Base-by-base conservation (phyloP, 2,888 invertebrate species). In the Agonum fuliginosum region DNA sequence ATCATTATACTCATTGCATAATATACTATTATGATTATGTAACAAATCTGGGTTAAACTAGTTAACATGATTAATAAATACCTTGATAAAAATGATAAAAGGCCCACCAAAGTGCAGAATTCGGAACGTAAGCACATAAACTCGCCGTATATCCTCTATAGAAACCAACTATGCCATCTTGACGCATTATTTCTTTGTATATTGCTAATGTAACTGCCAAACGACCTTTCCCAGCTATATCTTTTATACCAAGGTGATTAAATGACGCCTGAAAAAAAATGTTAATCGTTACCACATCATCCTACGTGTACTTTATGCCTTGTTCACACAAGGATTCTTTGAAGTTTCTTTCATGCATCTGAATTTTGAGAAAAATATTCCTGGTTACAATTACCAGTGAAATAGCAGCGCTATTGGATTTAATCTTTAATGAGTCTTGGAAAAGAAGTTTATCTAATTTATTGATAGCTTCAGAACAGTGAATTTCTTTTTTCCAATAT, bases 61-160 rank as follows among this genome's bases (percentile, higher is more conserved):
- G 62, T 37, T 34, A 12, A 65, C 17, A 65, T 17, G 14, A 30
- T 14, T n/a, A 46, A 43, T n/a, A 75, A 73, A 80, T 86, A 97
- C 97, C 96, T 92, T 97, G 96, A 87, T 97, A 98, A 48, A 94
- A 89, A 80, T 97, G 96, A 86, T 98, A 98, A 82, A 97, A 93
- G 17, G 93, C 94, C 98, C 98, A 99, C 98, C 98, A 98, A 54
- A 98, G 90, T n/a, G 97, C 98, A 14, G 97, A 97, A 87, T 97
- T 98, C 10, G 98, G 98, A 54, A 97, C 97, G 86, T 97, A 98
- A 0, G 97, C 94, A 81, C 95, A 93, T 8, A 99, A 87, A 24
- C 98, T 98, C 0, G 98, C 97, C 22, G 93, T 89, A 85, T 98
- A 99, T 0, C 98, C 98, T 78, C 97, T 89, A 86, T 98, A 99